Evolutionary conservation across 2,113 vertebrate genomes (phyloP), one percentile per base, ranked within the genome.

Genomic region (Pithys albifrons): DNA sequence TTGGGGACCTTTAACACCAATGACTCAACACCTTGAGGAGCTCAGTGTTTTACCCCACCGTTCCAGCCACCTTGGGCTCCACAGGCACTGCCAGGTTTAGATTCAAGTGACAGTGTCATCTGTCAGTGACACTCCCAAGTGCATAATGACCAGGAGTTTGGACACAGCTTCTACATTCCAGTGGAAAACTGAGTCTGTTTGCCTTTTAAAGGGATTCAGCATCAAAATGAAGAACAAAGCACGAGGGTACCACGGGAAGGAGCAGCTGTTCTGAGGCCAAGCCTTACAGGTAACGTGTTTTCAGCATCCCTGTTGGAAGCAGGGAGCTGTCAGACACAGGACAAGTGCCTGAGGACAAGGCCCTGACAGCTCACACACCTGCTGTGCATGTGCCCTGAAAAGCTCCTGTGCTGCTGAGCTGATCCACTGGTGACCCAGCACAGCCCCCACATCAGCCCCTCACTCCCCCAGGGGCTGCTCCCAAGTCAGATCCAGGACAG

Each of bases 401-500:
- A 82, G 75, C n/a, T 57, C 27, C 23, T 11, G 18, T 39, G 52
- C 58, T 37, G 79, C 67, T 20, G 5, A 67, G 25, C 70, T n/a
- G 11, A 49, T 7, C 35, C 0, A 1, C 69, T 4, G 23, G 33
- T 3, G 37, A 27, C 2, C 14, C 0, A 0, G 46, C 80, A 71
- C 29, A 59, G 24, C 14, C 12, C 19, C 19, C 19, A 64, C 1
- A 1, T 27, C 41, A 51, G 49, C 46, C 49, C 71, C 55, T 66
- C 0, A 0, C 19, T 3, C 3, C 4, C 35, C 20, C 1, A 0
- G 19, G 14, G 0, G 12, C 59, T 67, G 28, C 61, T 66, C 70
- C 8, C 7, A n/a, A 19, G 58, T 8, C 58, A 49, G 45, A 49
- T 3, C 46, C n/a, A 39, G 45, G 33, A 39, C 54, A 9, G 57